Conservation (phyloP, 2,113 vertebrate genomes). For the Mus spicilegus region DNA sequence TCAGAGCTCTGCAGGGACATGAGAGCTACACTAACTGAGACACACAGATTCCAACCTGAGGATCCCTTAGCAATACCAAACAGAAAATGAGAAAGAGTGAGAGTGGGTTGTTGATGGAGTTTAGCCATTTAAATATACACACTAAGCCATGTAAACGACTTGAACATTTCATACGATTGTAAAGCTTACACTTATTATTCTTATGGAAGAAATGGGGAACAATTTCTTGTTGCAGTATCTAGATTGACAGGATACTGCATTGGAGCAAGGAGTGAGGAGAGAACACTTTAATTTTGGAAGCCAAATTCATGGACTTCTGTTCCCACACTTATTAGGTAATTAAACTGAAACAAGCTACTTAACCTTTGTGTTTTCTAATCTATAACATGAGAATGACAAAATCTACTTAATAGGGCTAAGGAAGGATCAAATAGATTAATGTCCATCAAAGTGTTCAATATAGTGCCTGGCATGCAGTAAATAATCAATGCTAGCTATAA, state of each 20-base stretch:
- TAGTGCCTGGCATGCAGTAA: neutral
- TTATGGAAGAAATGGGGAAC: neutral
- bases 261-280: neutral
- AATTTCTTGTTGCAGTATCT: neutral
- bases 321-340: neutral
- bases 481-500: conserved; percentile 43
- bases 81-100: neutral
- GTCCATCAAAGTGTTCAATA: conserved; percentile 47
- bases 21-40: neutral
- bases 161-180: neutral
- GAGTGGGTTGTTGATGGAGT: neutral
- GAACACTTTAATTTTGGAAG: neutral
- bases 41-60: neutral
- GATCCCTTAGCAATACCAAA: neutral
- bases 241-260: neutral
- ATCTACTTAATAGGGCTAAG: conserved; percentile 36
- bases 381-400: conserved; percentile 32
- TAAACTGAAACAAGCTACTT: conserved; percentile 29
- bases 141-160: neutral
- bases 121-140: neutral
- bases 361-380: conserved; percentile 49
- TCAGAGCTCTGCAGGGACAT: neutral
- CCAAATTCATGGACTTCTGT: neutral
- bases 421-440: conserved; percentile 61
- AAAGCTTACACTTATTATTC: neutral